Evolutionary conservation across 1,140 invertebrate genomes (phyloP), one percentile per base, ranked within the genome.

Genomic region (Drosophila bocqueti): DNA sequence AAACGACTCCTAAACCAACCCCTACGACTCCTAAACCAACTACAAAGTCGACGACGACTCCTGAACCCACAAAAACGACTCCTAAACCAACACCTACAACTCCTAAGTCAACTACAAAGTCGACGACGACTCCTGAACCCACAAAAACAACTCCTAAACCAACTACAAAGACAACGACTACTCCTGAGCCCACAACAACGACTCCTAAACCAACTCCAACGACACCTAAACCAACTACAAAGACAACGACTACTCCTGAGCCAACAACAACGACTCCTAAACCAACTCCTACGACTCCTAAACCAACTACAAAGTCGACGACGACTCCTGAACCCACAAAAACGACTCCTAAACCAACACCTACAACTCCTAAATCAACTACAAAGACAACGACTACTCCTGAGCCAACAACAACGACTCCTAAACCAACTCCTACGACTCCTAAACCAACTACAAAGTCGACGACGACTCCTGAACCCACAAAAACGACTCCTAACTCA

Each of bases 101-200:
- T 31, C 4, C 9, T 1, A 16, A 63, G 15, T 3, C 36, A 2
- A 36, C 54, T 21, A 11, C 50, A 8, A 16, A 29, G 2, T 31
- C 94, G 83, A 94, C 94, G 21, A 60, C 72, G 0, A 61, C 58
- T 11, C 7, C 8, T 11, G 18, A 16, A 2, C 7, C 38, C 1
- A 46, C 65, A 4, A 45, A 43, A 11, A 54, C 60, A 36, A 66
- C 66, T n/a, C 21, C 63, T 2, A 38, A 43, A n/a, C 11, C 55
- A 6, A 18, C 71, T 6, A 43, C 42, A 47, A 29, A 18, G 13
- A 55, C 24, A 47, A 10, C 21, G 1, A 54, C 59, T 2, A 57
- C 68, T 13, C 13, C 15, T 0, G 9, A 29, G n/a, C 16, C 62
- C 1, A 18, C 42, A 4, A 66, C 42, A 7, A 66, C 65, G 0